These are phyloP conservation scores for Himalopsyche phryganea DNA, from an alignment of 1,140 invertebrate genomes.

Conservation along the genomic window DNA sequence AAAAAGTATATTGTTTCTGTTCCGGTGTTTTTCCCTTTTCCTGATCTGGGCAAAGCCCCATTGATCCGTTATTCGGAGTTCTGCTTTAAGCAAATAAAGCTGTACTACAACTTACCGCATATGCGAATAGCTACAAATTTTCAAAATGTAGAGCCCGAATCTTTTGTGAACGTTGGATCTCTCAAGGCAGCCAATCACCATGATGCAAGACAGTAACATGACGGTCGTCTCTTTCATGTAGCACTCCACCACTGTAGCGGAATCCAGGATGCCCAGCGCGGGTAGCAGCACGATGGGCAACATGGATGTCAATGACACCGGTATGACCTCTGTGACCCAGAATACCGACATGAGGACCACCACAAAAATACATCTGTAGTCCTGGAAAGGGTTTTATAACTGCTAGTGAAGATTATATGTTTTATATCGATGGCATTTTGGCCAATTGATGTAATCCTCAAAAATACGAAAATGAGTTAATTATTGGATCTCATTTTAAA, in stretches of 20 bases:
- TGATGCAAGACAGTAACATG: slow-evolving; percentile 44
- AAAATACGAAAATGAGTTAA: too few species aligned
- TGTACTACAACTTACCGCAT: slow-evolving; percentile 1
- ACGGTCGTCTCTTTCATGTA: slow-evolving; percentile 14
- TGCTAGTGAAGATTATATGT: background rate
- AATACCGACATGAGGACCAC: slow-evolving; percentile 62
- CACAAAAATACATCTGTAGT: slow-evolving; percentile 56
- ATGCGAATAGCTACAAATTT: slow-evolving; percentile 11
- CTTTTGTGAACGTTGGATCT: slow-evolving; percentile 62
- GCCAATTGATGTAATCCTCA: too few species aligned
- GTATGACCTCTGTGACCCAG: slow-evolving; percentile 65
- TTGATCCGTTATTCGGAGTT: too few species aligned
- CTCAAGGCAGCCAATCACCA: slow-evolving; percentile 65
- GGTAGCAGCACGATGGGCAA: slow-evolving; percentile 62
- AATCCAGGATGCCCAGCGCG: slow-evolving; percentile 43
- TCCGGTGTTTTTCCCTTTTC: too few species aligned
- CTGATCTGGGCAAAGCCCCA: too few species aligned
- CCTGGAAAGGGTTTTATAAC: slow-evolving; percentile 34
- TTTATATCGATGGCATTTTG: too few species aligned
- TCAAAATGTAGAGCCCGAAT: slow-evolving; percentile 55
- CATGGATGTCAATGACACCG: slow-evolving; percentile 49
- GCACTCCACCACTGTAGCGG: background rate
- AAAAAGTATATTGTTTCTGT: too few species aligned
- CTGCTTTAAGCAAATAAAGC: too few species aligned
- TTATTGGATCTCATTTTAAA: too few species aligned